Evolutionary conservation across 2,113 vertebrate species (phyloP), one percentile per base, ranked within the genome.

Genomic region (Sebastes schlegelii): DNA sequence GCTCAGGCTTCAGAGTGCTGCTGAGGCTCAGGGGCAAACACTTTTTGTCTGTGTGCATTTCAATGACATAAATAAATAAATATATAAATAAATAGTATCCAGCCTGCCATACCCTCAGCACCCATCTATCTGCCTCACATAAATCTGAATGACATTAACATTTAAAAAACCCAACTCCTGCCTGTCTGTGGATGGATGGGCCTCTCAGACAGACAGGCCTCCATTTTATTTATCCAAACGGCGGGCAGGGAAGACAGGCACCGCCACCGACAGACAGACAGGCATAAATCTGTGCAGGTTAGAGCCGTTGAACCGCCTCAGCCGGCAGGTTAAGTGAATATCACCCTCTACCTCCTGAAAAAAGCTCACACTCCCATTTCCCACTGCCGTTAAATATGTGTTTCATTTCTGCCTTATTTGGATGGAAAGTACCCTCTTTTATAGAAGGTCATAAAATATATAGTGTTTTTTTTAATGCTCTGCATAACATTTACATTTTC

Each of bases 401-500:
- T 88, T 91, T 92, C 90, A 85, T 91, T 93, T 87, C 83, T 76
- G 73, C 90, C 86, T 86, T 90, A 93, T 95, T 93, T 91, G 85
- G 89, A 92, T 88, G 85, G 85, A 91, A 94, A 93, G 88, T 91
- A 86, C 84, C 86, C 88, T 89, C 89, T 89, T 94, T 95, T 93
- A 92, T 94, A 86, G 90, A 93, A 94, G 92, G 92, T 94, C 90
- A 93, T 94, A 92, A 94, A 94, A 92, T 89, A 95, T 94, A 93
- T 90, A 90, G 91, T 88, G 74, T 88, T 89, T 93, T 84, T 82
- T 64, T 86, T 63, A 83, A 80, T 75, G 62, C 89, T 90, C 89
- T 91, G 92, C 92, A 93, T 93, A 93, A 92, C 92, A 92, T 95
- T 94, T 94, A 93, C 90, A 95, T 95, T 93, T 94, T 93, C 91